phyloP scores from a whole-genome alignment of 2,113 vertebrate genomes.

The Heptranchias perlo region DNA sequence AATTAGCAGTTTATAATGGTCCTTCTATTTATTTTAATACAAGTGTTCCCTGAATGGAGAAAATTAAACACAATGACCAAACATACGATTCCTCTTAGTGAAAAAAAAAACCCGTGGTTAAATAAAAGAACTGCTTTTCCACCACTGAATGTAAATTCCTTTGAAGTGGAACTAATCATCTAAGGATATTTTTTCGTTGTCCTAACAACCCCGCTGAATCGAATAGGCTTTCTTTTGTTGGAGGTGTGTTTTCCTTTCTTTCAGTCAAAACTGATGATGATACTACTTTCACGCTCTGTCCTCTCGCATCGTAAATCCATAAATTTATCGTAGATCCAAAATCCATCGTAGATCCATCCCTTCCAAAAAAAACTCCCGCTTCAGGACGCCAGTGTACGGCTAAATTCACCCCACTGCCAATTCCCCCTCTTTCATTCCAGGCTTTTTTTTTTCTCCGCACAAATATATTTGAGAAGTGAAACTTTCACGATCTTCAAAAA shows the following conservation, averaged over 20 bases:
- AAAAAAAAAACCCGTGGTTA: slow-evolving; percentile 78
- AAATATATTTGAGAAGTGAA: background rate
- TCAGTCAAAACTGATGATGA: slow-evolving; percentile 93
- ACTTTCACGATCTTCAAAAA: background rate
- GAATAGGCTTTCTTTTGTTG: slow-evolving; percentile 84
- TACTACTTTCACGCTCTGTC: slow-evolving; percentile 95
- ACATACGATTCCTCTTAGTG: slow-evolving; percentile 77
- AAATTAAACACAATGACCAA: slow-evolving; percentile 85
- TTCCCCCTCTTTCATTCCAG: background rate
- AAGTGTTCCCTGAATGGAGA: slow-evolving; percentile 73
- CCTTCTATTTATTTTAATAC: slow-evolving; percentile 76
- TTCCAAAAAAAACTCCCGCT: slow-evolving; percentile 67
- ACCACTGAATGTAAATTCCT: slow-evolving; percentile 96
- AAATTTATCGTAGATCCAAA: no score
- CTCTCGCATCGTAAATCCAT: slow-evolving; percentile 79
- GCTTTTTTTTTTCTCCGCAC: no score
- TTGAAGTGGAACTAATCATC: slow-evolving; percentile 99
- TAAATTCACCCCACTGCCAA: background rate
- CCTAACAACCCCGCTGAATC: slow-evolving; percentile 98
- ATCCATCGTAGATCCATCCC: no score
- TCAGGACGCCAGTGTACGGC: slow-evolving; percentile 57
- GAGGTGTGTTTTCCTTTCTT: slow-evolving; percentile 96
- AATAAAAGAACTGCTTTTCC: slow-evolving; percentile 87
- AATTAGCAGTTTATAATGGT: slow-evolving; percentile 57
- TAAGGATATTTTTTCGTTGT: slow-evolving; percentile 98